phyloP scores from a whole-genome alignment of 2,888 invertebrate species.

The Trichogramma dendrolimi region DNA sequence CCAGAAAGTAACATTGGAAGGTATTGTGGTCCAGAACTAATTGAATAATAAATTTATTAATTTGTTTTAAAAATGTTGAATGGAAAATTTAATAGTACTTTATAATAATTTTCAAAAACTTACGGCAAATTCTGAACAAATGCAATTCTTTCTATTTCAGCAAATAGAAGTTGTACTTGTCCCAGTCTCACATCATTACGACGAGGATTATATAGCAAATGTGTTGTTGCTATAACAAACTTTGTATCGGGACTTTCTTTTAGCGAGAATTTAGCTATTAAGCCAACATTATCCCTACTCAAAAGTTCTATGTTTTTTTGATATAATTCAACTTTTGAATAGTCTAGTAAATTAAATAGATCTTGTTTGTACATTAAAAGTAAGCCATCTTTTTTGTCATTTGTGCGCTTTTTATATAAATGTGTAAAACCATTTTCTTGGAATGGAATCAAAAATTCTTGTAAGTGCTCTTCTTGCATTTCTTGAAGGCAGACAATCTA shows the following conservation, averaged over 20 bases:
- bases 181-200: slow-evolving; percentile 86
- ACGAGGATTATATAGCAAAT: slow-evolving; percentile 86
- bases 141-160: slow-evolving; percentile 78
- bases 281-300: slow-evolving; percentile 83
- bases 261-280: slow-evolving; percentile 71
- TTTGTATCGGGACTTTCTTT: slow-evolving; percentile 54
- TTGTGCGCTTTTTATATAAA: slow-evolving; percentile 80
- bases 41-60: not conserved
- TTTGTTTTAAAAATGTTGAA: not conserved
- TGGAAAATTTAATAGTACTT: not conserved
- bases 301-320: slow-evolving; percentile 62
- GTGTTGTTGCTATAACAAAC: slow-evolving; percentile 86
- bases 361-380: slow-evolving; percentile 76
- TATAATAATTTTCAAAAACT: slow-evolving; percentile 27
- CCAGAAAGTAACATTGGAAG: slow-evolving; percentile 84
- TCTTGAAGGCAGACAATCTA: slow-evolving; percentile 87
- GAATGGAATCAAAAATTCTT: slow-evolving; percentile 59
- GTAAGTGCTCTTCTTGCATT: slow-evolving; percentile 74
- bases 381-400: slow-evolving; percentile 79
- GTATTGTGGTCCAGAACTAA: slow-evolving; percentile 52
- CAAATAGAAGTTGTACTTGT: slow-evolving; percentile 78
- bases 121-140: slow-evolving; percentile 51
- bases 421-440: slow-evolving; percentile 64
- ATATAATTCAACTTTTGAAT: slow-evolving; percentile 68
- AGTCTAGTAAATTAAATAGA: slow-evolving; percentile 64